phyloP scores from a whole-genome alignment of 2,113 vertebrate species.

The Antechinus stuartii region DNA sequence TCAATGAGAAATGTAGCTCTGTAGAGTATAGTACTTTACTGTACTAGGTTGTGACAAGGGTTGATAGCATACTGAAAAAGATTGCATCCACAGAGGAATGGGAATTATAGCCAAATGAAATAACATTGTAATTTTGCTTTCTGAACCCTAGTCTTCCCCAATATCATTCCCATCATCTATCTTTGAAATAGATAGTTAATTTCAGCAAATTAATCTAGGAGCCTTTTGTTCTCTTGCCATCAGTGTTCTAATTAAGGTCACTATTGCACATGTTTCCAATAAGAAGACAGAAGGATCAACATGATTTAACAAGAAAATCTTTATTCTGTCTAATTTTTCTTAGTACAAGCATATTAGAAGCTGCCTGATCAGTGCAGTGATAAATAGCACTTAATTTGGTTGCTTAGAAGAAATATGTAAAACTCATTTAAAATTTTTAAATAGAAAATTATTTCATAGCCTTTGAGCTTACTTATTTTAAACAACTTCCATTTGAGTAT shows the following conservation, averaged over 20 bases:
- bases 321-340: constrained; percentile 6
- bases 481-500: constrained; percentile 29
- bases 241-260: neutral
- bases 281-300: neutral
- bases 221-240: neutral
- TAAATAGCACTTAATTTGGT: neutral
- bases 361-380: neutral
- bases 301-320: neutral
- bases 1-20: neutral
- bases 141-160: neutral
- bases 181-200: neutral
- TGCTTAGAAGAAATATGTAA: neutral
- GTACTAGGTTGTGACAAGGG: neutral
- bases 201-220: neutral
- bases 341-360: neutral
- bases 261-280: neutral
- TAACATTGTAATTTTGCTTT: neutral
- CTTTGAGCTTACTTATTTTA: constrained; percentile 17
- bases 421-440: neutral
- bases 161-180: neutral
- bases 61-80: neutral
- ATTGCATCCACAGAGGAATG: neutral
- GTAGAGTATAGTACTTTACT: neutral
- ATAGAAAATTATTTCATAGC: neutral
- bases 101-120: neutral